Evolutionary conservation across 2,113 vertebrate genomes (phyloP).

Genomic region (Furnarius figulus): DNA sequence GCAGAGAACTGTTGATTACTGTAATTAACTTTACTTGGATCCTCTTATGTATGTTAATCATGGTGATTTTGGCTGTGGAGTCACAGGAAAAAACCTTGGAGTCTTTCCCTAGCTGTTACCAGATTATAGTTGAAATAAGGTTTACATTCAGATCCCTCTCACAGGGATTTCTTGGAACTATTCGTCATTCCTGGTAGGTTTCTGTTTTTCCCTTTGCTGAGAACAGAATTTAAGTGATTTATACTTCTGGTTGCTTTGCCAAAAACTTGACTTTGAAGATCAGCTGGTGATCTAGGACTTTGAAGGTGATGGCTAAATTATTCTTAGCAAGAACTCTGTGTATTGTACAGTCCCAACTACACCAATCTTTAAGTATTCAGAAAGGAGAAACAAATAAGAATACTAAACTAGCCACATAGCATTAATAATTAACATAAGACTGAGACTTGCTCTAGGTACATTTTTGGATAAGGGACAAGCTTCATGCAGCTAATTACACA

Average conservation of each 20-base stretch:
- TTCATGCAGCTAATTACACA: not conserved
- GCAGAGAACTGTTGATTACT: slow-evolving; percentile 22
- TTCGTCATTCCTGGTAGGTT: not conserved
- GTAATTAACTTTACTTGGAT: slow-evolving; percentile 48
- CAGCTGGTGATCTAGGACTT: not conserved
- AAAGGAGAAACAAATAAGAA: slow-evolving; percentile 25
- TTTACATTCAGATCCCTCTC: not conserved
- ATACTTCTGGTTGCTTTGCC: not conserved
- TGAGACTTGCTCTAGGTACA: not conserved
- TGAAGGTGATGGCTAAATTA: not conserved
- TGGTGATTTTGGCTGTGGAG: not conserved
- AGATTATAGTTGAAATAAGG: not conserved
- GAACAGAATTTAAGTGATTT: slow-evolving; percentile 16
- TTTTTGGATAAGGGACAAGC: not conserved
- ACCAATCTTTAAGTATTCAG: not conserved
- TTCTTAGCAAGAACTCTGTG: not conserved
- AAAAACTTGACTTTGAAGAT: slow-evolving; percentile 23
- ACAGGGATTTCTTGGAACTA: not conserved
- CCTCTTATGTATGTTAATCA: slow-evolving; percentile 35
- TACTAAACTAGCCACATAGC: not conserved
- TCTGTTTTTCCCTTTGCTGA: not conserved
- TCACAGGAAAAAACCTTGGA: slow-evolving; percentile 3
- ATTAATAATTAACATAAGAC: slow-evolving; percentile 12
- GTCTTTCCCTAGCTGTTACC: not conserved
- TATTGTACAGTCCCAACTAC: not conserved